Conservation (phyloP, 2,113 vertebrate genomes). For the Callopanchax toddi region DNA sequence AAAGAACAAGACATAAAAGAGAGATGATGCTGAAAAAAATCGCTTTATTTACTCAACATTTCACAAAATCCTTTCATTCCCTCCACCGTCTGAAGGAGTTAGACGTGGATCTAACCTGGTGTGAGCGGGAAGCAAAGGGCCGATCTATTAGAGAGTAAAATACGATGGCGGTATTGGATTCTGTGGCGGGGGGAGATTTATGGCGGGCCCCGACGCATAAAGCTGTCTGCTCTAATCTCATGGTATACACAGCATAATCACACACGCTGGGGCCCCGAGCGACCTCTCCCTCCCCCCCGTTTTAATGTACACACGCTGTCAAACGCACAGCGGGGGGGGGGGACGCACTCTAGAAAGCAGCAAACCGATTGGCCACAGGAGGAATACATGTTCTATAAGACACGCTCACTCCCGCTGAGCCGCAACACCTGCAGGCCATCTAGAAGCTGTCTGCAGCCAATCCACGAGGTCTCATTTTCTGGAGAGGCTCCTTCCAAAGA, state of each 20-base stretch:
- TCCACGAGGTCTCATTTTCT: constrained; percentile 62
- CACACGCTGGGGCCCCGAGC: constrained; percentile 43
- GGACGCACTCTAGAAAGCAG: constrained; percentile 27
- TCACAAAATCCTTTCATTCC: constrained; percentile 24
- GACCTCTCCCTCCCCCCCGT: background rate
- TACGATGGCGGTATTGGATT: constrained; percentile 44
- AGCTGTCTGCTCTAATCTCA: constrained; percentile 74
- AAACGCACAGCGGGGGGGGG: constrained; percentile 50
- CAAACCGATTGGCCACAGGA: constrained; percentile 41
- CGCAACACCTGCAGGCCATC: constrained; percentile 70
- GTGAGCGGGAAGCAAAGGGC: constrained; percentile 46
- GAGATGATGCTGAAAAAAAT: background rate
- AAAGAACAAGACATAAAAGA: constrained; percentile 6
- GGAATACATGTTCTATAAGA: constrained; percentile 18
- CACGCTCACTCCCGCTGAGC: constrained; percentile 28
- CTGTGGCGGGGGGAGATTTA: constrained; percentile 61
- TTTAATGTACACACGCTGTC: constrained; percentile 68
- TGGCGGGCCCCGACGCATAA: constrained; percentile 54
- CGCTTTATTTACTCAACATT: no score
- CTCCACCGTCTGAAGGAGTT: constrained; percentile 5
- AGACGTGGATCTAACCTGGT: constrained; percentile 56
- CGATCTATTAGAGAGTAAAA: constrained; percentile 69
- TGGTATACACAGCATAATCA: constrained; percentile 70
- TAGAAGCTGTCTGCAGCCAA: constrained; percentile 63
- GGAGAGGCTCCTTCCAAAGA: constrained; percentile 48